These are phyloP conservation scores for Meta bourneti DNA, from an alignment of 2,888 invertebrate species.

Conservation along the genomic window DNA sequence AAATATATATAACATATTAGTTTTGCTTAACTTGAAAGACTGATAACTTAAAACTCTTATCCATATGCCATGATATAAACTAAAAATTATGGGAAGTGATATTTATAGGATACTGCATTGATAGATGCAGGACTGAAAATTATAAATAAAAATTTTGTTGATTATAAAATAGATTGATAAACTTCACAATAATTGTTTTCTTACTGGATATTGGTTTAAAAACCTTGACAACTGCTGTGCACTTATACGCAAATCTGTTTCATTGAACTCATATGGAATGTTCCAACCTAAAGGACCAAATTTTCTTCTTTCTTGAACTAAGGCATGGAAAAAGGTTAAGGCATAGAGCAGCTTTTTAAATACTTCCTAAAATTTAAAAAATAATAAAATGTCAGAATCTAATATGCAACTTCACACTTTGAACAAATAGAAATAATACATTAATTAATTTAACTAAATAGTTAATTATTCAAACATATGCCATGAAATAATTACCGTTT, in stretches of 20 bases:
- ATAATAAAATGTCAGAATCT: background rate
- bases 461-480: background rate
- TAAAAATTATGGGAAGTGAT: too few species aligned
- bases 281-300: slow-evolving; percentile 83
- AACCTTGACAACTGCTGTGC: slow-evolving; percentile 82
- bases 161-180: too few species aligned
- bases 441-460: background rate
- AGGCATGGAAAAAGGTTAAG: slow-evolving; percentile 83
- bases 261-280: slow-evolving; percentile 83
- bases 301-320: slow-evolving; percentile 82
- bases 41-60: too few species aligned
- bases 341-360: slow-evolving; percentile 82
- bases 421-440: background rate
- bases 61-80: too few species aligned
- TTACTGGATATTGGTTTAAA: slow-evolving; percentile 82
- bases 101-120: too few species aligned
- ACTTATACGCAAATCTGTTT: slow-evolving; percentile 82
- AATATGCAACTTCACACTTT: background rate
- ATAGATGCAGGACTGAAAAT: too few species aligned
- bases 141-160: too few species aligned
- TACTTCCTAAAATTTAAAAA: slow-evolving; percentile 79
- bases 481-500: slow-evolving; percentile 79
- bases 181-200: slow-evolving; percentile 12
- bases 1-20: too few species aligned
- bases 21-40: too few species aligned